Conservation (phyloP, 2,888 invertebrate species). For the Lycaena phlaeas region DNA sequence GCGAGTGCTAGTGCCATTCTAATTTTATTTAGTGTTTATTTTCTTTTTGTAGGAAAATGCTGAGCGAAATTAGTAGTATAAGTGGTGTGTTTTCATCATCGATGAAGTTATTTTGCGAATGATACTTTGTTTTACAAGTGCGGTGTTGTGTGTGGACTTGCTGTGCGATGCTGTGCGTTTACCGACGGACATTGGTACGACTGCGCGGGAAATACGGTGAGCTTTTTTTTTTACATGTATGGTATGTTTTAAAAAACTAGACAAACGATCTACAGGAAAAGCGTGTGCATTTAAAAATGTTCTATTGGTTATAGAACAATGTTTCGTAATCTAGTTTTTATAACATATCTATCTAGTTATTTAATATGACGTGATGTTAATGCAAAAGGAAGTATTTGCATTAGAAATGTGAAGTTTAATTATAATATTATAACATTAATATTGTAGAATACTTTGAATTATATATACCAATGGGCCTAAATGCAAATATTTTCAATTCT, state of each 20-base stretch:
- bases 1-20: slow-evolving; percentile 42
- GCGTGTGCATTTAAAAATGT: too few relatives aligned
- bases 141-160: slow-evolving; percentile 61
- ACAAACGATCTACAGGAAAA: too few relatives aligned
- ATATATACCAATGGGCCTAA: too few relatives aligned
- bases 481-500: too few relatives aligned
- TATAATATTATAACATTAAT: too few relatives aligned
- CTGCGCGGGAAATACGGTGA: slow-evolving; percentile 13
- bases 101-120: slow-evolving; percentile 71
- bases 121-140: slow-evolving; percentile 66
- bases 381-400: too few relatives aligned
- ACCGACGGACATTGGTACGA: slow-evolving; percentile 11
- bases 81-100: slow-evolving; percentile 69
- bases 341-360: too few relatives aligned
- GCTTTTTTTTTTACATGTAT: background rate
- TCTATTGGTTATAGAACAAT: background rate
- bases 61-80: slow-evolving; percentile 70
- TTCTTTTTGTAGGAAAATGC: slow-evolving; percentile 71
- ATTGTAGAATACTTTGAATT: too few relatives aligned
- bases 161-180: slow-evolving; percentile 52
- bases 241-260: too few relatives aligned
- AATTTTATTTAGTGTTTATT: slow-evolving; percentile 49
- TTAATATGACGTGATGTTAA: too few relatives aligned
- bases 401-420: too few relatives aligned
- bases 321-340: too few relatives aligned